phyloP scores from a whole-genome alignment of 2,888 invertebrate genomes.

The Megastigmus dorsalis region DNA sequence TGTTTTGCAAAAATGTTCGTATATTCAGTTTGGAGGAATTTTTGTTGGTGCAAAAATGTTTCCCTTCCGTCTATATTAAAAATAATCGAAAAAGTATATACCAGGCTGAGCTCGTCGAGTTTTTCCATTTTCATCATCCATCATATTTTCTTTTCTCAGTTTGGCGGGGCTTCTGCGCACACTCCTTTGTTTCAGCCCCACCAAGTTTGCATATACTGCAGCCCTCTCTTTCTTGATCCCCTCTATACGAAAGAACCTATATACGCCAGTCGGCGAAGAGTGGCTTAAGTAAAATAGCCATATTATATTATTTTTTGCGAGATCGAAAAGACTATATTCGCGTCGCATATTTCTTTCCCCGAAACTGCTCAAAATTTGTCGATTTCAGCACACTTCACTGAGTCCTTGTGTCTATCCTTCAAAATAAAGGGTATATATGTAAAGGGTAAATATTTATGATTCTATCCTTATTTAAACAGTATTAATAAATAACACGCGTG shows the following conservation, averaged over 20 bases:
- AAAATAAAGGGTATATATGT: too few species aligned
- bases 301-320: slow-evolving; percentile 29
- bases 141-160: neutral
- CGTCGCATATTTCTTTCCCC: neutral
- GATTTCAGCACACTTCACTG: neutral
- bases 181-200: slow-evolving; percentile 29
- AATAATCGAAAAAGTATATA: too few species aligned
- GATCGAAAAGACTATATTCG: neutral
- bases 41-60: too few species aligned
- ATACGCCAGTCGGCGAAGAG: neutral
- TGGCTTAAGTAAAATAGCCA: slow-evolving; percentile 18
- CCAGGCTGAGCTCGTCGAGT: too few species aligned
- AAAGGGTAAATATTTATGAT: too few species aligned
- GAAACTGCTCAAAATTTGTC: neutral
- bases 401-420: too few species aligned
- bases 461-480: too few species aligned
- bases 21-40: too few species aligned
- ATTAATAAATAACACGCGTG: too few species aligned
- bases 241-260: neutral
- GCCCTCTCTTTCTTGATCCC: too few species aligned
- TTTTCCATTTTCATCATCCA: slow-evolving; percentile 15
- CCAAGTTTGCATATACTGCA: neutral
- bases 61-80: too few species aligned
- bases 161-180: neutral
- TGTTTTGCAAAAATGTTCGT: too few species aligned